Evolutionary conservation across 1,140 invertebrate species (phyloP), one percentile per base, ranked within the genome.

Genomic region (Brachionus rotundiformis): DNA sequence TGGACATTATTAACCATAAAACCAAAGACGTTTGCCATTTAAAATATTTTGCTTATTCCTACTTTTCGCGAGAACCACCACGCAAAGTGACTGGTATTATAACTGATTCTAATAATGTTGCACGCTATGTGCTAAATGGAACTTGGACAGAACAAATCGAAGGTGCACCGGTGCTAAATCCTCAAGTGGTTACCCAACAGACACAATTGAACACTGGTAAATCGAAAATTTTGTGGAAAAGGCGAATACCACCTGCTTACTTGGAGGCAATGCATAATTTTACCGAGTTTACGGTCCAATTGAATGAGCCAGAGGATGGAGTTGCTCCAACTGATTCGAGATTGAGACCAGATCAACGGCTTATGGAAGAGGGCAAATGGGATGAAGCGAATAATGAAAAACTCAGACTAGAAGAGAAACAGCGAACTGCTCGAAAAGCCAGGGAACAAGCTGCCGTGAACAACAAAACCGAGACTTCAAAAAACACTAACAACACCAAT

Each of bases 311-410:
- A 8, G 92, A 93, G 4, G 93, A 92, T 44, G 79, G 65, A 23
- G 92, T 98, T 29, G 95, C 96, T 31, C 96, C 96, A 13, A 98
- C 97, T 0, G 98, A 99, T 90, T 93, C 93, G 16, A 91, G 97
- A n/a, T 87, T 91, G 23, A 90, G 96, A 82, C 96, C 96, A 54
- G 96, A 99, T 91, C 96, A 98, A 89, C 91, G 95, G 61, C 90
- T 98, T 54, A 99, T 99, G 96, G 98, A 99, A 88, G 91, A 95
- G 81, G 95, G 95, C 6, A 85, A 90, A 16, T 99, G 96, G 96
- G 95, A 99, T 84, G 94, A 96, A 84, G 96, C 96, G 33, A 99
- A 99, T 89, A 87, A 90, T 13, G 92, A 94, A 85, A 99, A 99
- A 88, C 83, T 89, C 13, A 85, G 93, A 59, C 89, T 99, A 1